Evolutionary conservation across 2,113 vertebrate genomes (phyloP).

Genomic region (Motacilla tschutschensis): DNA sequence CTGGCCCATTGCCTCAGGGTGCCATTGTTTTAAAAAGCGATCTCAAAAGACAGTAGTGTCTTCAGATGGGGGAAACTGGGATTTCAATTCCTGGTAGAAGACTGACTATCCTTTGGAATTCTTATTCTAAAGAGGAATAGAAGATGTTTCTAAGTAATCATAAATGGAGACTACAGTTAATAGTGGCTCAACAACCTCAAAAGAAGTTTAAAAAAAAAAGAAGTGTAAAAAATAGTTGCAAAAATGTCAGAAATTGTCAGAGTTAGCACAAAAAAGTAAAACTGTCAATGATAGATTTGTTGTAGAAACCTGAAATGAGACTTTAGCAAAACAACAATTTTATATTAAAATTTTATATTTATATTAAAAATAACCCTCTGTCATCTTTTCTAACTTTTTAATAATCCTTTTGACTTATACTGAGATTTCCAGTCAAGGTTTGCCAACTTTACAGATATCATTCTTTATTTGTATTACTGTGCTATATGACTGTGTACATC

Average conservation of each 20-base stretch:
- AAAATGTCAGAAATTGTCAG: constrained; percentile 40
- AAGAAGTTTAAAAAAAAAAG: constrained; percentile 31
- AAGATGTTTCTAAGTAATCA: constrained; percentile 21
- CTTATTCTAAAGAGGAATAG: neutral
- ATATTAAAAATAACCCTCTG: neutral
- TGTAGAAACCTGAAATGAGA: constrained; percentile 9
- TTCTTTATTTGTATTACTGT: neutral
- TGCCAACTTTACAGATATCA: neutral
- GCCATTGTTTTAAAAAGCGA: constrained; percentile 41
- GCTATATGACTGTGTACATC: neutral
- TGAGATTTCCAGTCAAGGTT: neutral
- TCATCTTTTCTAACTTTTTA: constrained; percentile 15
- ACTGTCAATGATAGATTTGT: constrained; percentile 15
- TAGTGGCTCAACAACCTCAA: constrained; percentile 16
- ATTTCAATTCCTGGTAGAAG: constrained; percentile 28
- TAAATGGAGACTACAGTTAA: constrained; percentile 32
- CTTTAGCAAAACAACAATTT: constrained; percentile 27
- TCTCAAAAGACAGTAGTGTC: constrained; percentile 8
- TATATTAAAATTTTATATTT: constrained; percentile 11
- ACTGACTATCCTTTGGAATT: constrained; percentile 20
- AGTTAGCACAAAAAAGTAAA: constrained; percentile 35
- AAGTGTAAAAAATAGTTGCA: neutral
- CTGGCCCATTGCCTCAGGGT: constrained; percentile 29
- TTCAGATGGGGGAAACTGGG: neutral
- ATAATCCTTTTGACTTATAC: constrained; percentile 1